phyloP scores from a whole-genome alignment of 30 jellyfish, hydroid and myxozoan species.

The Cassiopea xamachana region DNA sequence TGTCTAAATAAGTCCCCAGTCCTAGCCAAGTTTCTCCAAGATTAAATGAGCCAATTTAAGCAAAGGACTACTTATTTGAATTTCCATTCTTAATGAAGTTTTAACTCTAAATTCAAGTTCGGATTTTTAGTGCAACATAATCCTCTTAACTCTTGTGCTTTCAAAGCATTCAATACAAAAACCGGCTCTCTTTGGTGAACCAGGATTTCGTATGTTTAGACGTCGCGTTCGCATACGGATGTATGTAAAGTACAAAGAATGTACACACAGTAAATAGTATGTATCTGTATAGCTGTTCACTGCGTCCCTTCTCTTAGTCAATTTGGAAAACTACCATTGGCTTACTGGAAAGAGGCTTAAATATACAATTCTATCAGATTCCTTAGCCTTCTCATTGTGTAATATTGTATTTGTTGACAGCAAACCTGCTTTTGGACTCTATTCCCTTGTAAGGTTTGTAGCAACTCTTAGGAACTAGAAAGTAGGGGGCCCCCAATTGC shows the following conservation, averaged over 20 bases:
- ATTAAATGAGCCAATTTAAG: constrained; percentile 6
- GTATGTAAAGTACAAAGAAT: not conserved
- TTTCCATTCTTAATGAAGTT: constrained; percentile 25
- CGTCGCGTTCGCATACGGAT: not conserved
- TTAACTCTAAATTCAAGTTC: not conserved
- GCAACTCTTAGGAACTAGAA: no score
- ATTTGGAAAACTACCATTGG: no score
- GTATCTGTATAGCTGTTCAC: not conserved
- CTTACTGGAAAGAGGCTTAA: no score
- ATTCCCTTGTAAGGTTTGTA: no score
- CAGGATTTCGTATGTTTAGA: constrained; percentile 31
- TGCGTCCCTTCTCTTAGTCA: not conserved
- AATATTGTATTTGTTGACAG: no score
- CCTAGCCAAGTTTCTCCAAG: not conserved
- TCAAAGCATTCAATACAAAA: constrained; percentile 8
- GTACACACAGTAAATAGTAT: not conserved
- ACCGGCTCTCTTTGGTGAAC: constrained; percentile 29
- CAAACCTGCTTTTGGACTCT: no score
- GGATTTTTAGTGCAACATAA: constrained; percentile 1
- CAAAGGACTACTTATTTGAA: not conserved
- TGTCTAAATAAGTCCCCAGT: constrained; percentile 2
- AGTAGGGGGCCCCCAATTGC: no score
- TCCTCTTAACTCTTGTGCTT: constrained; percentile 13
- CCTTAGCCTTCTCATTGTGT: no score
- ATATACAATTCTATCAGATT: no score